phyloP scores from a whole-genome alignment of 2,888 invertebrate genomes.

The Diogma glabrata region DNA sequence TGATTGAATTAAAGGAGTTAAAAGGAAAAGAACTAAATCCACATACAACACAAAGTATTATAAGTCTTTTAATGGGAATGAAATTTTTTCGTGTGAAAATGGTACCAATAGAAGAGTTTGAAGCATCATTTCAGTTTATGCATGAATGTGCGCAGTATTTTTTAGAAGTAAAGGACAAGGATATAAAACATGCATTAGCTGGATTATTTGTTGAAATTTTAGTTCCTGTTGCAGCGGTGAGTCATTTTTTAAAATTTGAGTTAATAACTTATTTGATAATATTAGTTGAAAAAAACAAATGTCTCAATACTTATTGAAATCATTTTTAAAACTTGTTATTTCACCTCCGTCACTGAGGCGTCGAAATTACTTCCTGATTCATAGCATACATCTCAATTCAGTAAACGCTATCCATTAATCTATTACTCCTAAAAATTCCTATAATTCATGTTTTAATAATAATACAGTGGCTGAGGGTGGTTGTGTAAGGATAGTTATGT shows the following conservation, averaged over 20 bases:
- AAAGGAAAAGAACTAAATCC: constrained; percentile 70
- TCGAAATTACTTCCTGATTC: no score
- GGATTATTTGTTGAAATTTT: constrained; percentile 98
- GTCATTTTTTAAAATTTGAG: no score
- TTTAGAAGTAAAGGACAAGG: constrained; percentile 94
- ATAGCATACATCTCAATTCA: no score
- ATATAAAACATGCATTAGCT: constrained; percentile 94
- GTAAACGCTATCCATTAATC: no score
- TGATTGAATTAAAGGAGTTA: constrained; percentile 80
- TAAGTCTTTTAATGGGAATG: constrained; percentile 97
- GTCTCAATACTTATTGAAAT: no score
- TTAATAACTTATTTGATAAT: constrained; percentile 4
- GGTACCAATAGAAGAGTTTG: constrained; percentile 99
- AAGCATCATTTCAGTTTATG: constrained; percentile 95
- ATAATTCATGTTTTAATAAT: no score
- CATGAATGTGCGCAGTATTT: constrained; percentile 98
- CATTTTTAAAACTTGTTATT: not conserved
- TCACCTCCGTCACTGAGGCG: no score
- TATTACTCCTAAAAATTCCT: no score
- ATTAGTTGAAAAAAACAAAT: no score
- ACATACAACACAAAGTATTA: constrained; percentile 85
- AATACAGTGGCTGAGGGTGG: no score
- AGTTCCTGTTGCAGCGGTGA: constrained; percentile 94
- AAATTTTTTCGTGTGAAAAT: constrained; percentile 93
- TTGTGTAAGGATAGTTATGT: no score